Conservation (phyloP, 2,113 vertebrate species). For the Corydoras sp. region DNA sequence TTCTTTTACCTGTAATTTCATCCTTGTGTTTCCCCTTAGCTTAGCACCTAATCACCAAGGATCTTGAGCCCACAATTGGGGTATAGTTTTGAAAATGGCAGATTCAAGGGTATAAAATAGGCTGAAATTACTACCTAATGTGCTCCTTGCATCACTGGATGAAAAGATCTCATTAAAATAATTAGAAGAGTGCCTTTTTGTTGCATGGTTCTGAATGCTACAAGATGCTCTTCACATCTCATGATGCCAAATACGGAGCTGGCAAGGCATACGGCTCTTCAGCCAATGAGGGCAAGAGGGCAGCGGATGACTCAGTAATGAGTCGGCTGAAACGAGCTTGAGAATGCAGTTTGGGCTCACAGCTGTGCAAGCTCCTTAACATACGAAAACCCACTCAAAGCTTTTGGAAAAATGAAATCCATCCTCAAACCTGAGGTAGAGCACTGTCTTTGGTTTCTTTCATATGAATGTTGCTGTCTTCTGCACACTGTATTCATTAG, state of each 20-base stretch:
- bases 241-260: slow-evolving; percentile 58
- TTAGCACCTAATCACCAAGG: slow-evolving; percentile 61
- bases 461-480: not conserved
- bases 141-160: slow-evolving; percentile 70
- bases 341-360: slow-evolving; percentile 59
- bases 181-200: slow-evolving; percentile 73
- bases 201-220: slow-evolving; percentile 67
- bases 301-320: slow-evolving; percentile 67
- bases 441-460: slow-evolving; percentile 12
- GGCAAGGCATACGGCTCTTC: slow-evolving; percentile 64
- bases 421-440: not conserved
- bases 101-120: slow-evolving; percentile 74
- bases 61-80: slow-evolving; percentile 59
- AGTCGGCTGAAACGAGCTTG: slow-evolving; percentile 61
- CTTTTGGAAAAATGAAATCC: slow-evolving; percentile 42
- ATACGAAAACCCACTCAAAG: slow-evolving; percentile 46
- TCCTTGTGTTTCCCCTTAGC: slow-evolving; percentile 59
- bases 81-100: slow-evolving; percentile 65
- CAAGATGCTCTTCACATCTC: slow-evolving; percentile 62
- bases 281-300: slow-evolving; percentile 65
- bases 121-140: slow-evolving; percentile 71
- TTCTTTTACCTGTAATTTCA: slow-evolving; percentile 25
- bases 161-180: slow-evolving; percentile 79
- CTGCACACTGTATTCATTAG: no score
- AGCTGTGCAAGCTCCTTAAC: slow-evolving; percentile 52